These are phyloP conservation scores for Balaeniceps rex DNA, from an alignment of 2,113 vertebrate species.

Conservation along the genomic window DNA sequence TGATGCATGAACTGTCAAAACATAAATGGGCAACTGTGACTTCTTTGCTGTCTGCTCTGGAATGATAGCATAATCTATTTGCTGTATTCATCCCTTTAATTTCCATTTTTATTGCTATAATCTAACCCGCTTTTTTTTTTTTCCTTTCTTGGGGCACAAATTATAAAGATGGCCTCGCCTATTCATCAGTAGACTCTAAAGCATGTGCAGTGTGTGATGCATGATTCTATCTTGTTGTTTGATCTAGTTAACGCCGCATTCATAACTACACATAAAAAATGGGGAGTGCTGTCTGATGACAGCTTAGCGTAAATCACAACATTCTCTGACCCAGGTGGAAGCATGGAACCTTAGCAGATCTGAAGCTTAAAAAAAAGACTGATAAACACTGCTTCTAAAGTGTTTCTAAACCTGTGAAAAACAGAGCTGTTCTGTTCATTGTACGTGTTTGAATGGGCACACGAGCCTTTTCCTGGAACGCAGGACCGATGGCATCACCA, in stretches of 20 bases:
- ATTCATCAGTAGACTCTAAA: not conserved
- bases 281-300: not conserved
- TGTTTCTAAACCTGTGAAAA: not conserved
- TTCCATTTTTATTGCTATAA: constrained; percentile 55
- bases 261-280: not conserved
- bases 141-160: not conserved
- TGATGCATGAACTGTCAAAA: constrained; percentile 22
- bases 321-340: not conserved
- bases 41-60: constrained; percentile 8
- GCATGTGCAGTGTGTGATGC: not conserved
- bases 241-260: not conserved
- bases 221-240: not conserved
- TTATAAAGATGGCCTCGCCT: not conserved
- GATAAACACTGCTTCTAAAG: not conserved
- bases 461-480: not conserved
- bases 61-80: constrained; percentile 29
- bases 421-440: not conserved
- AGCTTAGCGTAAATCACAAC: not conserved
- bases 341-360: not conserved
- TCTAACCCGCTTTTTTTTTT: not conserved
- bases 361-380: not conserved
- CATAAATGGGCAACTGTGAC: not conserved
- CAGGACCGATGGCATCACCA: not conserved
- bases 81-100: constrained; percentile 11
- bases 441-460: not conserved